These are phyloP conservation scores for Cavia aperea DNA, from an alignment of 2,113 vertebrate genomes.

Conservation along the genomic window DNA sequence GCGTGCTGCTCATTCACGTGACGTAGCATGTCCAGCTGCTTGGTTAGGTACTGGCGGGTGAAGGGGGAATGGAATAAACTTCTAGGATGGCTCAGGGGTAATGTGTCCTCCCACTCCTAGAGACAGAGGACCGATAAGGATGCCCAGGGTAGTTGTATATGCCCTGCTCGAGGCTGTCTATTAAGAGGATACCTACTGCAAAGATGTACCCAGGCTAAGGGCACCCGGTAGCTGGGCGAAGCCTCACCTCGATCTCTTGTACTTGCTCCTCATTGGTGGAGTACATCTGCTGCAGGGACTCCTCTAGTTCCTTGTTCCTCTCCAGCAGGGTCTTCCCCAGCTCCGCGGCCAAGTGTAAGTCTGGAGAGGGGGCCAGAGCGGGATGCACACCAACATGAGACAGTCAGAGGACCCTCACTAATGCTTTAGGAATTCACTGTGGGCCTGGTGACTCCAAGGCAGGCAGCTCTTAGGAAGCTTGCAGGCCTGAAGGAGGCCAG, in stretches of 20 bases:
- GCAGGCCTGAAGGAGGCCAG: not conserved
- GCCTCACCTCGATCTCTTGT: conserved; percentile 93
- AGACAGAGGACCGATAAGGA: not conserved
- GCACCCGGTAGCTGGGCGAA: rapidly evolving
- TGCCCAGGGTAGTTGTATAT: not conserved
- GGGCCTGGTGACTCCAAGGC: not conserved
- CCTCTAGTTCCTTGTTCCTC: conserved; percentile 96
- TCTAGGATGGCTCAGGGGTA: not conserved
- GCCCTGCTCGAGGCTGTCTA: not conserved
- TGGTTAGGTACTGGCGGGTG: conserved; percentile 88
- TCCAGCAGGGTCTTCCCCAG: conserved; percentile 96
- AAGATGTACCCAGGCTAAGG: not conserved
- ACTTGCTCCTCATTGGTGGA: conserved; percentile 88
- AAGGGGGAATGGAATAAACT: not conserved
- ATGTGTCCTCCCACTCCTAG: not conserved
- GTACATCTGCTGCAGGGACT: conserved; percentile 97
- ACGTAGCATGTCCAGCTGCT: conserved; percentile 91
- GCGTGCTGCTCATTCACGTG: conserved; percentile 98
- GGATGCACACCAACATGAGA: not conserved
- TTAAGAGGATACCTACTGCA: not conserved
- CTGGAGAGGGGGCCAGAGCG: not conserved
- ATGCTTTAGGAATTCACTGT: not conserved
- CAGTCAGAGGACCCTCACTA: not conserved
- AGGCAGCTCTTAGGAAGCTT: not conserved
- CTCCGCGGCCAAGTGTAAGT: conserved; percentile 75